Percentiles rank a stretch among this genome's conserved stretches.
These are phyloP conservation scores for Agrochola lychnidis DNA, from an alignment of 2,888 invertebrate species.

Conservation along the genomic window DNA sequence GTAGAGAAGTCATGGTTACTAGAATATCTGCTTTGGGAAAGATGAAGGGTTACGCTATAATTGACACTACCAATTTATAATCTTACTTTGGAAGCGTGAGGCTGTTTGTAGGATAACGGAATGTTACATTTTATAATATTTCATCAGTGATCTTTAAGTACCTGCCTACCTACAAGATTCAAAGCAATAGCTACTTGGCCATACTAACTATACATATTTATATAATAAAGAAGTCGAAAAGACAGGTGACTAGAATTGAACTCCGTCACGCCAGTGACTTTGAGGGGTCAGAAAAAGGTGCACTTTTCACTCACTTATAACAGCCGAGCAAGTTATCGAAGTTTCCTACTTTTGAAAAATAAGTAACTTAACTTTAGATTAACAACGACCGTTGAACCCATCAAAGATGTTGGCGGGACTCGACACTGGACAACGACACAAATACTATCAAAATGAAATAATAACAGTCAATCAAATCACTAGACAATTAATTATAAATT, in stretches of 20 bases:
- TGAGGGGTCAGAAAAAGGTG: slow-evolving; percentile 46
- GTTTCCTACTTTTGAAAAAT: not conserved
- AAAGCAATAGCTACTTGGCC: too few relatives aligned
- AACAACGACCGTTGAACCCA: not conserved
- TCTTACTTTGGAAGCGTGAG: not conserved
- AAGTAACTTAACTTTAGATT: not conserved
- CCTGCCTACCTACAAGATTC: too few relatives aligned
- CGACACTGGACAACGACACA: not conserved
- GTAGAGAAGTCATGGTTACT: not conserved
- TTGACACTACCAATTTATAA: not conserved
- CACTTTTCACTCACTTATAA: slow-evolving; percentile 25
- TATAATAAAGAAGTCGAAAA: slow-evolving; percentile 26
- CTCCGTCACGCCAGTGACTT: slow-evolving; percentile 39
- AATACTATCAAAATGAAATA: not conserved
- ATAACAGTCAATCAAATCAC: too few relatives aligned
- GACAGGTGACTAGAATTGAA: slow-evolving; percentile 38
- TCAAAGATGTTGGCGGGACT: not conserved
- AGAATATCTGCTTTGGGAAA: not conserved
- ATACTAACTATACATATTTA: too few relatives aligned
- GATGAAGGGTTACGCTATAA: not conserved
- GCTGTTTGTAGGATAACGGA: not conserved
- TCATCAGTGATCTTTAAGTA: not conserved
- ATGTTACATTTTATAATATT: not conserved
- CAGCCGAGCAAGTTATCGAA: slow-evolving; percentile 4
- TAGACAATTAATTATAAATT: too few relatives aligned